Conservation (phyloP, 1,140 invertebrate species). For the Drosophila virilis region DNA sequence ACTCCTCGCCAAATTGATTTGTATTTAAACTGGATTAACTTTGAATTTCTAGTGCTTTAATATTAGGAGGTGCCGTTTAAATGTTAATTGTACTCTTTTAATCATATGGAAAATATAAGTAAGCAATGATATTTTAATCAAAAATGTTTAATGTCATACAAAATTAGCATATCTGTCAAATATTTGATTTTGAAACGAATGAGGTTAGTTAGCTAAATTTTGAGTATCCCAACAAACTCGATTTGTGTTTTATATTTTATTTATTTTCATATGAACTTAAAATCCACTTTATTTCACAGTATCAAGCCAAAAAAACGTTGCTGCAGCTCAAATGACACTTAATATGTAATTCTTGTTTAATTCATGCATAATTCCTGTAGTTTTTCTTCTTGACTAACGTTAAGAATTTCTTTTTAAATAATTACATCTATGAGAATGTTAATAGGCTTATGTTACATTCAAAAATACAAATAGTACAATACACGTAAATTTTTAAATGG, state of each 20-base stretch:
- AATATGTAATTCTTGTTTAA: constrained; percentile 14
- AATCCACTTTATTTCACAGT: constrained; percentile 19
- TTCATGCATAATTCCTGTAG: constrained; percentile 36
- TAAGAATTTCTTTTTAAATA: constrained; percentile 27
- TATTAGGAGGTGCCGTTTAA: no score
- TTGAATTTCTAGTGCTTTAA: not conserved
- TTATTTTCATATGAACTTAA: constrained; percentile 34
- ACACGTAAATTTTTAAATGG: constrained; percentile 41
- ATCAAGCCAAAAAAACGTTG: constrained; percentile 7
- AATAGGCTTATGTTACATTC: constrained; percentile 35
- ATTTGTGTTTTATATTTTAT: constrained; percentile 14
- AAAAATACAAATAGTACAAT: constrained; percentile 44
- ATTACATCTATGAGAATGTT: constrained; percentile 36
- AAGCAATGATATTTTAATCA: no score
- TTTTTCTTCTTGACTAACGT: constrained; percentile 21
- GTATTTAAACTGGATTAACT: constrained; percentile 15
- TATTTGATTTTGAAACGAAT: no score
- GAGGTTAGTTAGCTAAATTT: no score
- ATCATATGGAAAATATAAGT: no score
- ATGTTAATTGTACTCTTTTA: not conserved
- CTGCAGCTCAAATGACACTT: constrained; percentile 22
- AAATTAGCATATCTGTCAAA: no score
- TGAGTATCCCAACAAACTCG: not conserved
- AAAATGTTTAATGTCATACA: no score
- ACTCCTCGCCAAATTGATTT: not conserved